Conservation (phyloP, 2,888 invertebrate species). For the Tortricodes alternella region DNA sequence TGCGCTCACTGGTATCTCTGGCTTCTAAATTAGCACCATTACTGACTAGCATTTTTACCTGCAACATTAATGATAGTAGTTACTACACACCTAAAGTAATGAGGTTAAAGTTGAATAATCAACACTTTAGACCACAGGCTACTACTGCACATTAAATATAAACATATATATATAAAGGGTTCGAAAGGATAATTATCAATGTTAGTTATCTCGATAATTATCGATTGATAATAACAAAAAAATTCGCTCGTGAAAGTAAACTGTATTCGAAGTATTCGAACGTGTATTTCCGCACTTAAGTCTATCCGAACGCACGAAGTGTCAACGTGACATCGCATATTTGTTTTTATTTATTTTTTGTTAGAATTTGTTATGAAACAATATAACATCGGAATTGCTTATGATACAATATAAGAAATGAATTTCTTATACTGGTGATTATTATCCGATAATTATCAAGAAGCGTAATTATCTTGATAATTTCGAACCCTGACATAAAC, state of each 20-base stretch:
- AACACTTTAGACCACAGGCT: too few relatives aligned
- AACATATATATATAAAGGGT: background rate
- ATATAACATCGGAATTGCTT: background rate
- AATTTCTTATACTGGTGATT: background rate
- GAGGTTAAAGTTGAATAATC: too few relatives aligned
- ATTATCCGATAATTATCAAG: background rate
- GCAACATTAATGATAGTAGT: slow-evolving; percentile 39
- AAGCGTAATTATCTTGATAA: slow-evolving; percentile 3
- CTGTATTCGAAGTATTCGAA: background rate
- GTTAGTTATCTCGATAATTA: background rate
- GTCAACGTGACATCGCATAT: background rate
- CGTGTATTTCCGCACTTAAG: background rate
- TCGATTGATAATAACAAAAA: background rate
- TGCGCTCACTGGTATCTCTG: slow-evolving; percentile 83
- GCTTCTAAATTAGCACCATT: slow-evolving; percentile 83
- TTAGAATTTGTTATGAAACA: background rate
- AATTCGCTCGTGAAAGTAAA: background rate
- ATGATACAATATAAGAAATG: background rate
- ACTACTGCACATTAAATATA: too few relatives aligned
- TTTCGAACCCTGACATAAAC: background rate
- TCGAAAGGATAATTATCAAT: background rate
- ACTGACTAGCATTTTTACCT: slow-evolving; percentile 79
- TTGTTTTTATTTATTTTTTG: background rate
- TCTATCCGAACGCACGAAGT: background rate
- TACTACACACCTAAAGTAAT: too few relatives aligned